Percentiles rank a stretch among this genome's conserved stretches.
Evolutionary conservation across 2,797 vertebrate genomes (phyloP).

Genomic region (Synanceia verrucosa): DNA sequence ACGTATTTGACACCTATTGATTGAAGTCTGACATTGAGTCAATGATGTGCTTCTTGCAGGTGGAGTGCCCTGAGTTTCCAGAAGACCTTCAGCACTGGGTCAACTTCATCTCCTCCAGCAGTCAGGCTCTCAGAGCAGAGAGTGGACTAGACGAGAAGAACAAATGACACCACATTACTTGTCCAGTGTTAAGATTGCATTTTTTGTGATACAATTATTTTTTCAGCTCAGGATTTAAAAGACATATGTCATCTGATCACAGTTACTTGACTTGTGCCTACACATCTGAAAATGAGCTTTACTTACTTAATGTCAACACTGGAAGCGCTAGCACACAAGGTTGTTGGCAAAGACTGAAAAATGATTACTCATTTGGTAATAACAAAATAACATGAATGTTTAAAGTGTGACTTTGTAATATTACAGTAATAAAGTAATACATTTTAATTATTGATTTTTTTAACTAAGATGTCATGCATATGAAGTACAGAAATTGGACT

Average conservation of each 20-base stretch:
- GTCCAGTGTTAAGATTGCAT: not conserved
- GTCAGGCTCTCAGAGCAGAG: constrained; percentile 86
- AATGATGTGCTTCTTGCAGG: constrained; percentile 69
- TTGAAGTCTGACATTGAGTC: not conserved
- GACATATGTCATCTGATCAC: not conserved
- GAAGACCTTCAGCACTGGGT: constrained; percentile 91
- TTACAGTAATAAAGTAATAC: constrained; percentile 8
- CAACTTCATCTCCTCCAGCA: constrained; percentile 89
- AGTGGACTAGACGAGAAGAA: constrained; percentile 81
- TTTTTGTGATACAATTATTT: constrained; percentile 6
- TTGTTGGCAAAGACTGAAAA: not conserved
- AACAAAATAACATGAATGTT: not conserved
- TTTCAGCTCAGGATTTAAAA: not conserved
- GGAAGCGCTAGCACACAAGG: not conserved
- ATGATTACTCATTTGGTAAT: not conserved
- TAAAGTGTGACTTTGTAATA: not conserved
- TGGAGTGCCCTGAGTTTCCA: constrained; percentile 88
- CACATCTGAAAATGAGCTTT: constrained; percentile 2
- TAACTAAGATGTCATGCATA: too few relatives aligned
- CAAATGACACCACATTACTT: constrained; percentile 65
- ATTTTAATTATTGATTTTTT: too few relatives aligned
- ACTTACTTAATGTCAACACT: not conserved
- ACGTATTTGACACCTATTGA: not conserved
- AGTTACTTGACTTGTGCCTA: constrained; percentile 46
- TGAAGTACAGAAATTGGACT: not conserved